Conservation (phyloP, 1,140 invertebrate species). For the Leptestheria dahalacensis region DNA sequence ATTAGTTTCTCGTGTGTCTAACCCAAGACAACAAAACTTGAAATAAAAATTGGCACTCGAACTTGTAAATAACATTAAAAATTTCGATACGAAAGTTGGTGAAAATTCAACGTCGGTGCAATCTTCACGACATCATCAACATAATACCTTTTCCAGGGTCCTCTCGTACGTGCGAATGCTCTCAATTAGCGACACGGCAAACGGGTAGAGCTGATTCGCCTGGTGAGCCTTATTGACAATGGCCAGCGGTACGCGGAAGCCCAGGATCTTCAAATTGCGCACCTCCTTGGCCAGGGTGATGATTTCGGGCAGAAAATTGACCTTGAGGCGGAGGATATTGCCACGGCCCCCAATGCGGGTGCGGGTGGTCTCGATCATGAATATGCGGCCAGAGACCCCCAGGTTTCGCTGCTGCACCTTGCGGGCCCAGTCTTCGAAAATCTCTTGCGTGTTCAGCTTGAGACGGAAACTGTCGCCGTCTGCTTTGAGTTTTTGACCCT, state of each 20-base stretch:
- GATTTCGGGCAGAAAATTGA: constrained; percentile 96
- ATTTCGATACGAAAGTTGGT: not conserved
- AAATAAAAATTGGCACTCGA: too few relatives aligned
- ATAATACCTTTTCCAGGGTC: constrained; percentile 79
- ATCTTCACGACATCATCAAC: not conserved
- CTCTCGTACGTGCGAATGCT: constrained; percentile 92
- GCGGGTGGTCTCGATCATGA: constrained; percentile 70
- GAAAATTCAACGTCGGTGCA: not conserved
- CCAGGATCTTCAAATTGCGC: constrained; percentile 87
- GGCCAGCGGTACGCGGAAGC: constrained; percentile 89
- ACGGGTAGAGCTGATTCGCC: constrained; percentile 96
- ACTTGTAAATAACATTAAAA: not conserved
- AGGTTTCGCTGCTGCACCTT: constrained; percentile 89
- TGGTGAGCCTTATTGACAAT: constrained; percentile 99
- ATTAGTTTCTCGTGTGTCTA: too few relatives aligned
- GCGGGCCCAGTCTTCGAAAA: constrained; percentile 94
- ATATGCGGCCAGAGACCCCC: constrained; percentile 84
- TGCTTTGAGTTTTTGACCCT: constrained; percentile 93
- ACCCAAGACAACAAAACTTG: too few relatives aligned
- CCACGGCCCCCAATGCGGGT: constrained; percentile 62
- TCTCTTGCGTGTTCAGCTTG: constrained; percentile 88
- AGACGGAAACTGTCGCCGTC: constrained; percentile 94
- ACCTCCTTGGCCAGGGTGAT: constrained; percentile 98
- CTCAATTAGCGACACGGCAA: constrained; percentile 95
- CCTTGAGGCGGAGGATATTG: constrained; percentile 78